phyloP scores from a whole-genome alignment of 2,888 invertebrate species.

The Julus scandinavius region DNA sequence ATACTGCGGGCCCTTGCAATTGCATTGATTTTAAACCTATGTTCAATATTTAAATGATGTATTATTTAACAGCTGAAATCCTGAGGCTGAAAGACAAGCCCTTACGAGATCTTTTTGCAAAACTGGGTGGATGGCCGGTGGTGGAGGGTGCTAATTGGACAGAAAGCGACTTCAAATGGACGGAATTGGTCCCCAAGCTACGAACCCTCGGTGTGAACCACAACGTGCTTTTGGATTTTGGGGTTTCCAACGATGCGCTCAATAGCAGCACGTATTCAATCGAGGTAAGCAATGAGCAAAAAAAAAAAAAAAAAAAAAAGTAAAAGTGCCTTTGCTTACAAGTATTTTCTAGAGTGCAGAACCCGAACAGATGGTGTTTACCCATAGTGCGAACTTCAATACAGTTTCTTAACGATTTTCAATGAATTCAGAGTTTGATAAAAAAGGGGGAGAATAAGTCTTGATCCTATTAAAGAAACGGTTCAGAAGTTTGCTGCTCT shows the following conservation, averaged over 20 bases:
- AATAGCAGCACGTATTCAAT: slow-evolving; percentile 86
- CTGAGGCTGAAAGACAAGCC: slow-evolving; percentile 82
- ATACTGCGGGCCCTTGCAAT: not conserved
- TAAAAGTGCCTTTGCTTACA: not conserved
- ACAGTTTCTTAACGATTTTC: not conserved
- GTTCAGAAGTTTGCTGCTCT: not conserved
- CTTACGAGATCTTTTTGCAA: slow-evolving; percentile 75
- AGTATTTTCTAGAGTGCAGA: not conserved
- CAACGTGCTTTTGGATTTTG: slow-evolving; percentile 90
- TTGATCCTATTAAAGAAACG: not conserved
- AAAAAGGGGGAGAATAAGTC: not conserved
- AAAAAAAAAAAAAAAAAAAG: not conserved
- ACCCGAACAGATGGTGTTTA: not conserved
- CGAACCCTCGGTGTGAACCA: slow-evolving; percentile 84
- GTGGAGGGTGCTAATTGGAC: slow-evolving; percentile 81
- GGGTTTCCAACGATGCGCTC: slow-evolving; percentile 87
- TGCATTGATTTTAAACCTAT: not conserved
- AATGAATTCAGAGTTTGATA: slow-evolving; percentile 6
- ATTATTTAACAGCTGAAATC: slow-evolving; percentile 74
- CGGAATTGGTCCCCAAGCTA: slow-evolving; percentile 83
- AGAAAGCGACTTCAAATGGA: slow-evolving; percentile 78
- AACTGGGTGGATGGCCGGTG: slow-evolving; percentile 96
- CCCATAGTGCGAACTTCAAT: slow-evolving; percentile 15
- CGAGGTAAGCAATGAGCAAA: slow-evolving; percentile 70
- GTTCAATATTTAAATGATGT: not conserved